Evolutionary conservation across 2,113 vertebrate genomes (phyloP).

Genomic region (human (Homo sapiens)): DNA sequence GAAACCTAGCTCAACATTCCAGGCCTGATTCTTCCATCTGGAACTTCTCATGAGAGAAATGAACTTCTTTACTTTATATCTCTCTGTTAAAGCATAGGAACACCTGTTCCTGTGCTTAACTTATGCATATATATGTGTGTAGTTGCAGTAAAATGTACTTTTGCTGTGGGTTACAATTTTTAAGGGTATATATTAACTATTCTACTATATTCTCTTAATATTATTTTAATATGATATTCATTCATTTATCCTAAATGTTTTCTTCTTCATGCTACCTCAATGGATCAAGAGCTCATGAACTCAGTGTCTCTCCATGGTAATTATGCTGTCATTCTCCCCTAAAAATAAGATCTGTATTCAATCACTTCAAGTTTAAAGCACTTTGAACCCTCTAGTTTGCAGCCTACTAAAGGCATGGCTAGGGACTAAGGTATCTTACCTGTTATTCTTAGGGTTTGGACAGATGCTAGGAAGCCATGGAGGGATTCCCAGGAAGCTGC

Average conservation of each 20-base stretch:
- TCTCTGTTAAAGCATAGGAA: background rate
- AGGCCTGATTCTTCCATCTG: background rate
- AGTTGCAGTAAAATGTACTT: background rate
- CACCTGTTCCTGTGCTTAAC: background rate
- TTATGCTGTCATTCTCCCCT: background rate
- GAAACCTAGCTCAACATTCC: background rate
- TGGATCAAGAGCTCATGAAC: background rate
- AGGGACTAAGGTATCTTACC: background rate
- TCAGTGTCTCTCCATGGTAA: background rate
- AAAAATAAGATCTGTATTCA: background rate
- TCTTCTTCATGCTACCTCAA: background rate
- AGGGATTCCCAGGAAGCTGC: background rate
- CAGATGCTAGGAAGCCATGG: background rate
- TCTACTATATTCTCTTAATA: background rate
- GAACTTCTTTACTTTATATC: background rate
- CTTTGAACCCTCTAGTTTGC: background rate
- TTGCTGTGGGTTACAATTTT: background rate
- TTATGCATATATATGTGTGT: background rate
- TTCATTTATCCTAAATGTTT: background rate
- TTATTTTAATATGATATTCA: background rate
- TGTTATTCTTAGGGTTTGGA: background rate
- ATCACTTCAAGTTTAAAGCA: background rate
- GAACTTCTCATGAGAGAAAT: background rate
- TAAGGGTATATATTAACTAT: background rate
- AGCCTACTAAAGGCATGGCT: background rate